Evolutionary conservation across 92 coral and sea anemone species (phyloP).

Genomic region (Porites lobata): DNA sequence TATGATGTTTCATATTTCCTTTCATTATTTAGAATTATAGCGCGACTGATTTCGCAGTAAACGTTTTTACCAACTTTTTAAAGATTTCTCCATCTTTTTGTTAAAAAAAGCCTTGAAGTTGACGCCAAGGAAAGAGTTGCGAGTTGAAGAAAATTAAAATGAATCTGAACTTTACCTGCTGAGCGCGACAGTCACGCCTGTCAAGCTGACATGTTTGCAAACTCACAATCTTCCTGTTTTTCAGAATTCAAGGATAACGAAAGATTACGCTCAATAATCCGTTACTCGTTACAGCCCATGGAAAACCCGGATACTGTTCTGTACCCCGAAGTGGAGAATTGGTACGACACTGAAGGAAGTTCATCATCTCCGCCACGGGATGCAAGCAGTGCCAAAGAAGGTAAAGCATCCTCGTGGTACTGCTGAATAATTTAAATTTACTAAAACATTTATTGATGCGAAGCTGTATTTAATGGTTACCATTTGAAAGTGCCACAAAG

Average conservation of each 20-base stretch:
- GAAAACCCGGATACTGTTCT: constrained; percentile 91
- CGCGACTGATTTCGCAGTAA: too few species aligned
- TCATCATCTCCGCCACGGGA: constrained; percentile 11
- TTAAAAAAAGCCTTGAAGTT: too few species aligned
- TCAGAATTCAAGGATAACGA: constrained; percentile 80
- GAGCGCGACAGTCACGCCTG: background rate
- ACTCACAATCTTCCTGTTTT: background rate
- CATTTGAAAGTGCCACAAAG: background rate
- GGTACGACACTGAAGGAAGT: constrained; percentile 62
- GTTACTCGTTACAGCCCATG: constrained; percentile 86
- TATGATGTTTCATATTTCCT: background rate
- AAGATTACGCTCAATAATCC: constrained; percentile 84
- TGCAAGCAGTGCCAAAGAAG: constrained; percentile 24
- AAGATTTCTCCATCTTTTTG: too few species aligned
- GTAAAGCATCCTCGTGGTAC: constrained; percentile 40
- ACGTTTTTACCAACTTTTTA: too few species aligned
- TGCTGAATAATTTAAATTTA: background rate
- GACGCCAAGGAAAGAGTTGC: too few species aligned
- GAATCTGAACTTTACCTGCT: too few species aligned
- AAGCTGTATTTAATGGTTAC: too few species aligned
- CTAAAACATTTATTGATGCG: background rate
- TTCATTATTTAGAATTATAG: too few species aligned
- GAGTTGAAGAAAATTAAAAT: too few species aligned
- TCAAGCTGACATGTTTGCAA: background rate
- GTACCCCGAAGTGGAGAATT: constrained; percentile 58